Percentiles rank a stretch among this genome's conserved stretches.
Evolutionary conservation across 2,888 invertebrate genomes (phyloP).

Genomic region (Drosophila anceps): DNA sequence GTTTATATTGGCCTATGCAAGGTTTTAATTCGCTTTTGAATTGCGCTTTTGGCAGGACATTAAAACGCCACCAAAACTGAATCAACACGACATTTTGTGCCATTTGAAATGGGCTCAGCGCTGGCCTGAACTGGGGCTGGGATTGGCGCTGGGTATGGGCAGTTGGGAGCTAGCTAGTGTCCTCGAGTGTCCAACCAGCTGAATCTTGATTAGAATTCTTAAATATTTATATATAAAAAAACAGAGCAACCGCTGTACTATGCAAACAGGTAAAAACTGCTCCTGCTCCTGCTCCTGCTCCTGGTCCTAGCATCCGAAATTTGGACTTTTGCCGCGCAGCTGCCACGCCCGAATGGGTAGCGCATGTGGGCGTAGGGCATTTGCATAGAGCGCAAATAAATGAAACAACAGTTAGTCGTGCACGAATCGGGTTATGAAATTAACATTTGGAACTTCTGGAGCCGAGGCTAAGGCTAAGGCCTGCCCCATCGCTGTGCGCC

Average conservation of each 20-base stretch:
- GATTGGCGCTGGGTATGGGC: neutral
- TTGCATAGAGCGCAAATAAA: slow-evolving; percentile 81
- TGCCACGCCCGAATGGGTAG: slow-evolving; percentile 48
- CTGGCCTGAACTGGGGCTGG: neutral
- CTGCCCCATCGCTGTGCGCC: slow-evolving; percentile 6
- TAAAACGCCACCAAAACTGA: slow-evolving; percentile 81
- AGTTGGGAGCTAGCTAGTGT: slow-evolving; percentile 18
- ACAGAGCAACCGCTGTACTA: slow-evolving; percentile 29
- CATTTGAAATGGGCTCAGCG: slow-evolving; percentile 39
- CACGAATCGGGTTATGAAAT: slow-evolving; percentile 81
- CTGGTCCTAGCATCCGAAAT: slow-evolving; percentile 15
- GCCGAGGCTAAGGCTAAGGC: slow-evolving; percentile 4
- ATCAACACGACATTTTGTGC: slow-evolving; percentile 82
- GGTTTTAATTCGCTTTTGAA: slow-evolving; percentile 51
- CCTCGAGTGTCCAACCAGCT: slow-evolving; percentile 54
- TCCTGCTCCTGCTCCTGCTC: neutral
- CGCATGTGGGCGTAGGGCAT: slow-evolving; percentile 60
- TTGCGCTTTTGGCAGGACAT: slow-evolving; percentile 79
- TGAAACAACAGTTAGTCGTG: slow-evolving; percentile 76
- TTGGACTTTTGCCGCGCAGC: slow-evolving; percentile 32
- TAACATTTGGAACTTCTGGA: slow-evolving; percentile 66
- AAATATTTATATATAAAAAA: slow-evolving; percentile 84
- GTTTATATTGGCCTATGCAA: slow-evolving; percentile 16
- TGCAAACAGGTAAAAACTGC: slow-evolving; percentile 66
- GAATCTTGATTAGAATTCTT: slow-evolving; percentile 85